Evolutionary conservation across 2,797 vertebrate genomes (phyloP).

Genomic region (Astyanax mexicanus): DNA sequence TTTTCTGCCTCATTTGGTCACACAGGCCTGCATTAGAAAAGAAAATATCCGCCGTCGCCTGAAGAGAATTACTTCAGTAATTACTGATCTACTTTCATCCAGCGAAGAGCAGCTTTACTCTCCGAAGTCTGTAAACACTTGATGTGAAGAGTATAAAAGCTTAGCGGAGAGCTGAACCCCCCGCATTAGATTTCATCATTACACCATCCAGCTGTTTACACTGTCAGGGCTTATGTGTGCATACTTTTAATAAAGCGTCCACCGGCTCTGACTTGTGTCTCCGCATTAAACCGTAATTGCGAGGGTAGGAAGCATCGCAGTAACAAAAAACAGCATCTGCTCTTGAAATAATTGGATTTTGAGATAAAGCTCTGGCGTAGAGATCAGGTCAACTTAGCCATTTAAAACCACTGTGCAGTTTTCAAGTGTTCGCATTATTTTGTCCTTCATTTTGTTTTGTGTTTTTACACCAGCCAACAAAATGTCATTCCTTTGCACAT

Average conservation of each 20-base stretch:
- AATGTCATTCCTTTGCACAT: constrained; percentile 24
- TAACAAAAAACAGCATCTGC: constrained; percentile 20
- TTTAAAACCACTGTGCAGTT: constrained; percentile 24
- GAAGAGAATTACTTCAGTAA: neutral
- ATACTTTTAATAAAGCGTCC: constrained; percentile 10
- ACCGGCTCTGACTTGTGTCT: constrained; percentile 7
- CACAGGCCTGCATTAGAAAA: neutral
- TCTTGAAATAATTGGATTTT: constrained; percentile 22
- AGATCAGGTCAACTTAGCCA: neutral
- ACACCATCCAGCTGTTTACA: neutral
- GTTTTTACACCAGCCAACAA: neutral
- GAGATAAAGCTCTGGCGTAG: constrained; percentile 26
- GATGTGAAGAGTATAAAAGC: neutral
- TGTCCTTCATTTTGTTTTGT: neutral
- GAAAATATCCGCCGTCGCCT: neutral
- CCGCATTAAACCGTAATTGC: constrained; percentile 24
- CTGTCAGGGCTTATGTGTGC: neutral
- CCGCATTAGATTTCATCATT: constrained; percentile 5
- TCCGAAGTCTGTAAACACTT: neutral
- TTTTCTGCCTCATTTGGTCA: neutral
- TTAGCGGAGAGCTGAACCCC: constrained; percentile 7
- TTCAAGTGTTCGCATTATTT: neutral
- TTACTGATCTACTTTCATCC: neutral
- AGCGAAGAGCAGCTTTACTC: neutral
- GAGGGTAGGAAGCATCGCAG: constrained; percentile 13